A percentile compares a stretch with the other conserved stretches of the same genome.
Conservation (phyloP, 2,113 vertebrate species). For the Hucho hucho region DNA sequence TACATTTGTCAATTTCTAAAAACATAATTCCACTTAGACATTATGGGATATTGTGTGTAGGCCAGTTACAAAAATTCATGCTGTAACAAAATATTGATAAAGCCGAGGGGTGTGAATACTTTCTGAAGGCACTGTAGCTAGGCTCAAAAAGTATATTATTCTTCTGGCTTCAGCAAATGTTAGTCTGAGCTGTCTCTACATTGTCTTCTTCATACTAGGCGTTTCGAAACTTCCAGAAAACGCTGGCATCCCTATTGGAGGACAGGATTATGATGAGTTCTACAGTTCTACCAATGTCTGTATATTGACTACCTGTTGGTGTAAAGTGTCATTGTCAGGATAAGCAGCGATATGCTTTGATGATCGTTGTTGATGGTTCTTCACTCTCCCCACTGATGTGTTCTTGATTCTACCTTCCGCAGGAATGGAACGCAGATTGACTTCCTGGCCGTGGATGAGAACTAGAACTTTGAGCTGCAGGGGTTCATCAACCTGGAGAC, state of each 20-base stretch:
- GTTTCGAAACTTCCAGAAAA: slow-evolving; percentile 51
- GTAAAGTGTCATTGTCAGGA: too few species aligned
- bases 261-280: slow-evolving; percentile 34
- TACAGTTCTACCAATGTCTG: slow-evolving; percentile 56
- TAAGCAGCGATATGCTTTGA: too few species aligned
- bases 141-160: too few species aligned
- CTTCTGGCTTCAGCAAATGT: too few species aligned
- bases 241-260: slow-evolving; percentile 67
- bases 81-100: slow-evolving; percentile 11
- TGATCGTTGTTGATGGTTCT: background rate
- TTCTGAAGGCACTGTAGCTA: too few species aligned
- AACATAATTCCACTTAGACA: too few species aligned
- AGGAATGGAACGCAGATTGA: slow-evolving; percentile 76
- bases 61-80: too few species aligned
- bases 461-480: slow-evolving; percentile 80
- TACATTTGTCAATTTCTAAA: too few species aligned
- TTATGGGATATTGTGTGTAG: too few species aligned
- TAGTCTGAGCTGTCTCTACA: background rate
- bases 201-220: slow-evolving; percentile 22
- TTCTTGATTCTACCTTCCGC: background rate
- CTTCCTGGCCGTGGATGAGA: slow-evolving; percentile 71
- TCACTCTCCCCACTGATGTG: background rate
- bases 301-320: too few species aligned
- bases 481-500: slow-evolving; percentile 63
- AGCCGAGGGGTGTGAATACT: slow-evolving; percentile 43